A percentile compares a stretch with the other conserved stretches of the same genome.
These are phyloP conservation scores for Drosophila rubida DNA, from an alignment of 2,888 invertebrate genomes.

Conservation along the genomic window DNA sequence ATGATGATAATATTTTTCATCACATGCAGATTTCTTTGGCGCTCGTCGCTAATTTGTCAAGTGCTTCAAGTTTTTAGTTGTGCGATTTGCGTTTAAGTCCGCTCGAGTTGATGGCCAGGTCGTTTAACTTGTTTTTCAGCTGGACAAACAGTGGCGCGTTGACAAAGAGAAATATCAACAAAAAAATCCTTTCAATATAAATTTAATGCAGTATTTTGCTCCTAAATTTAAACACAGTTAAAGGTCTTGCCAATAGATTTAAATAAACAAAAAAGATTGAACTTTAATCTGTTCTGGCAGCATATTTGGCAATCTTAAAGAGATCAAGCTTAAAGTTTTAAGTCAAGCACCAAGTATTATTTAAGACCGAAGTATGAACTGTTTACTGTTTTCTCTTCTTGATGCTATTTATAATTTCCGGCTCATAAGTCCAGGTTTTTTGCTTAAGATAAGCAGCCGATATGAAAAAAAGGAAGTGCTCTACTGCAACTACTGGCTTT, in stretches of 20 bases:
- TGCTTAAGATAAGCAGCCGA: not conserved
- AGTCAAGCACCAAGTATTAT: no score
- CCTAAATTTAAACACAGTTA: no score
- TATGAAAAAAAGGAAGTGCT: not conserved
- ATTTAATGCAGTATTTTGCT: no score
- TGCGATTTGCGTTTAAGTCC: constrained; percentile 10
- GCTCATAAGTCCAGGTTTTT: not conserved
- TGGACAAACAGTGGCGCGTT: constrained; percentile 10
- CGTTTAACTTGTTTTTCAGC: constrained; percentile 57
- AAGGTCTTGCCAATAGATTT: not conserved
- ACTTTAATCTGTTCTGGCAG: not conserved
- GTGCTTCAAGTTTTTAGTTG: constrained; percentile 29
- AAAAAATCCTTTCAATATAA: not conserved
- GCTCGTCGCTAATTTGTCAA: constrained; percentile 73
- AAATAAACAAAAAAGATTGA: not conserved
- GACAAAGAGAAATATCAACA: not conserved
- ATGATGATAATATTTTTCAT: constrained; percentile 71
- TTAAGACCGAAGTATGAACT: no score
- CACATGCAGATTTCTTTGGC: constrained; percentile 56
- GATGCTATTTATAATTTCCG: not conserved
- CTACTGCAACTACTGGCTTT: constrained; percentile 4
- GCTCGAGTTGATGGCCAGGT: constrained; percentile 44
- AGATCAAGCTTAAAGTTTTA: no score
- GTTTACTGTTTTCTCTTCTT: not conserved
- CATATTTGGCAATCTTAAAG: no score